Evolutionary conservation across 2,888 invertebrate genomes (phyloP).

Genomic region (Caenorhabditis uteleia): DNA sequence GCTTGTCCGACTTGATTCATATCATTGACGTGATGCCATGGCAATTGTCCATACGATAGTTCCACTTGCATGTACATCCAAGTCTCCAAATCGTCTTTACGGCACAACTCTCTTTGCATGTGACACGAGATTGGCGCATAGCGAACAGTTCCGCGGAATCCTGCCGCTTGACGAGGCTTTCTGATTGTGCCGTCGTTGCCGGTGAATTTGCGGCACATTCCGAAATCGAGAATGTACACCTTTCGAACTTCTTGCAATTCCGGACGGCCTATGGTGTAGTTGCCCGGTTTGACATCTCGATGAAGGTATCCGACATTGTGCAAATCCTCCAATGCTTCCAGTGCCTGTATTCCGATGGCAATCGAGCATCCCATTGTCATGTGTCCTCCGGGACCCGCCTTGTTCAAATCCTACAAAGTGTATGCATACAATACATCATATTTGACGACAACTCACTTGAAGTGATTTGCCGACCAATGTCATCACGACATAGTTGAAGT

Average conservation of each 20-base stretch:
- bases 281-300: constrained; percentile 48
- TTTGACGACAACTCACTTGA: too few species aligned
- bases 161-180: constrained; percentile 63
- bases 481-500: constrained; percentile 63
- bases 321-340: constrained; percentile 57
- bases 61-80: constrained; percentile 62
- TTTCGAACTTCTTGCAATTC: constrained; percentile 49
- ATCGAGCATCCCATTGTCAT: constrained; percentile 51
- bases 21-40: constrained; percentile 58
- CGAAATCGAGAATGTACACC: constrained; percentile 53
- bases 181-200: constrained; percentile 42
- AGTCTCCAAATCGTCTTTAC: constrained; percentile 48
- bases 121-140: constrained; percentile 65
- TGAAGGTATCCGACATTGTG: constrained; percentile 60
- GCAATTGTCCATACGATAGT: constrained; percentile 53
- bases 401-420: constrained; percentile 50
- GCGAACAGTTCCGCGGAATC: constrained; percentile 64
- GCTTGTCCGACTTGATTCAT: constrained; percentile 61
- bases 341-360: constrained; percentile 42
- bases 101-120: constrained; percentile 58
- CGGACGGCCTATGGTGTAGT: constrained; percentile 47
- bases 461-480: constrained; percentile 64
- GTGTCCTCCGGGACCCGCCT: constrained; percentile 46
- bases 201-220: constrained; percentile 48
- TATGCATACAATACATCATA: too few species aligned